Percentiles rank a stretch among this genome's conserved stretches.
Conservation (phyloP, 30 jellyfish, hydroid and myxozoan species). For the Hydra vulgaris region DNA sequence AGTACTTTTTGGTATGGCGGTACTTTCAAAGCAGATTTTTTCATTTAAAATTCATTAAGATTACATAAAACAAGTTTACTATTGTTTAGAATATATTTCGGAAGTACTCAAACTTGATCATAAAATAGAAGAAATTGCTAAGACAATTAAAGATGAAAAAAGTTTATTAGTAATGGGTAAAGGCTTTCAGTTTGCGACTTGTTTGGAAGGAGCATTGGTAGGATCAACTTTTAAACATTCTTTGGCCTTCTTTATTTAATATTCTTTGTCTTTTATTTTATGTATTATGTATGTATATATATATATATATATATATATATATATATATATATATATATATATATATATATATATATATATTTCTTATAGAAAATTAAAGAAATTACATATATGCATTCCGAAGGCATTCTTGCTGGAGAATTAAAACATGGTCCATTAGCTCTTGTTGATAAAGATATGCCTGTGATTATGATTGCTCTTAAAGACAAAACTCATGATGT, state of each 20-base stretch:
- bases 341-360: too few relatives aligned
- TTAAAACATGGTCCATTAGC: conserved; percentile 99
- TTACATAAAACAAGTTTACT: not conserved
- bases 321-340: too few relatives aligned
- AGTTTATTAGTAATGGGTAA: conserved; percentile 90
- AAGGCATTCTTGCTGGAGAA: conserved; percentile 98
- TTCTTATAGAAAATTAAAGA: conserved; percentile 88
- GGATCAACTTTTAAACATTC: not conserved
- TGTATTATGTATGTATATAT: not conserved
- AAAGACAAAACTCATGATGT: conserved; percentile 83
- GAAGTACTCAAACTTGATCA: conserved; percentile 66
- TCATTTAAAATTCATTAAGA: too few relatives aligned
- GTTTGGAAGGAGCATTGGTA: conserved; percentile 95
- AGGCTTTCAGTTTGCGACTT: conserved; percentile 90
- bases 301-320: not conserved
- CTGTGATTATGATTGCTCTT: conserved; percentile 89
- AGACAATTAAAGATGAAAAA: conserved; percentile 40
- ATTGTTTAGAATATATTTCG: conserved; percentile 49
- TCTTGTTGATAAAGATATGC: conserved; percentile 94
- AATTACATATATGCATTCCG: conserved; percentile 97
- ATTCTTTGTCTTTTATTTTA: not conserved
- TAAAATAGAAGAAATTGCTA: conserved; percentile 64
- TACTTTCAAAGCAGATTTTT: not conserved
- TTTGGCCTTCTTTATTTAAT: too few relatives aligned
- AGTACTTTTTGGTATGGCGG: conserved; percentile 9